Percentiles rank a stretch among this genome's conserved stretches.
phyloP scores from a whole-genome alignment of 2,888 invertebrate species.

The Synergus laeviventris region DNA sequence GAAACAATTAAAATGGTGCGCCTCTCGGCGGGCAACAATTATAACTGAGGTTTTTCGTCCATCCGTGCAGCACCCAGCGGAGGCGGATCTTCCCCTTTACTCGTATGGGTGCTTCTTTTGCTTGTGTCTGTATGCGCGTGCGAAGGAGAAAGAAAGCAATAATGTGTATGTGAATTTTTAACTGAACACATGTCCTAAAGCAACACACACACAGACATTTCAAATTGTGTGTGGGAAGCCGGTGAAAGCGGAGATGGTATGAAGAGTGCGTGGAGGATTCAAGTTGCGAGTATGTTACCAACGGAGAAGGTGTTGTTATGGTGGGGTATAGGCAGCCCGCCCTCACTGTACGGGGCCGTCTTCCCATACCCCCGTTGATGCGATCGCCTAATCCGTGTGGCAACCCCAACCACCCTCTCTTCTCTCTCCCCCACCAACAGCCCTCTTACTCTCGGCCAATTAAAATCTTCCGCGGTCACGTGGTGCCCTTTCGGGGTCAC shows the following conservation, averaged over 20 bases:
- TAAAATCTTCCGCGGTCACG: slow-evolving; percentile 74
- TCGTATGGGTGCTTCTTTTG: slow-evolving; percentile 44
- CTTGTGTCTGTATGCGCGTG: slow-evolving; percentile 46
- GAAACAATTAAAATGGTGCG: slow-evolving; percentile 60
- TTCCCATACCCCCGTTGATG: slow-evolving; percentile 60
- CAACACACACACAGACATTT: slow-evolving; percentile 15
- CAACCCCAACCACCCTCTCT: slow-evolving; percentile 64
- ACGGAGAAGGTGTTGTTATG: slow-evolving; percentile 67
- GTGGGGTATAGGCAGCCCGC: slow-evolving; percentile 70
- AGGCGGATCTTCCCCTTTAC: slow-evolving; percentile 68
- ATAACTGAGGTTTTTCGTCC: slow-evolving; percentile 76
- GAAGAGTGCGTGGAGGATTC: slow-evolving; percentile 43
- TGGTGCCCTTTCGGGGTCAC: slow-evolving; percentile 56
- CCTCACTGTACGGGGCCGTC: slow-evolving; percentile 60
- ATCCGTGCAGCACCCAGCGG: slow-evolving; percentile 63
- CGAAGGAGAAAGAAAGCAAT: slow-evolving; percentile 49
- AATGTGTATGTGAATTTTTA: slow-evolving; percentile 18
- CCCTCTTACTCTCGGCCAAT: slow-evolving; percentile 68
- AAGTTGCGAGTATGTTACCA: slow-evolving; percentile 48
- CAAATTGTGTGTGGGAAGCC: slow-evolving; percentile 4
- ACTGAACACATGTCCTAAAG: neutral
- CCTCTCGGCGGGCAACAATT: slow-evolving; percentile 74
- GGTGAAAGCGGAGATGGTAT: slow-evolving; percentile 28
- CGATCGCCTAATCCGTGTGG: slow-evolving; percentile 67
- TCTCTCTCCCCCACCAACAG: slow-evolving; percentile 45